Conservation (phyloP, 2,888 invertebrate species). For the Thereva nobilitata region DNA sequence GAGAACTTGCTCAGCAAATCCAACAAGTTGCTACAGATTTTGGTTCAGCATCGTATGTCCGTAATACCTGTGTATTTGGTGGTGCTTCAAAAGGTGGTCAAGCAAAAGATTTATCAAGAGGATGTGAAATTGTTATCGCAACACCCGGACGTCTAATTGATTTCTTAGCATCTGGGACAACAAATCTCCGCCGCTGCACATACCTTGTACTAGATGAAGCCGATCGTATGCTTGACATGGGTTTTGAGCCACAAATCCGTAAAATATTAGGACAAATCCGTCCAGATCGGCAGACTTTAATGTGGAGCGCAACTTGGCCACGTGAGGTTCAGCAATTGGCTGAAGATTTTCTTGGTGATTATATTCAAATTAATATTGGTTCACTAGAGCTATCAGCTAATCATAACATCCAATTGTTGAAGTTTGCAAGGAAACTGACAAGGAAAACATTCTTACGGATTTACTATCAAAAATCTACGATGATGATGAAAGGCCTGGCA, state of each 20-base stretch:
- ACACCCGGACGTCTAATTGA: conserved; percentile 92
- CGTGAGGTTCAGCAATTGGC: conserved; percentile 93
- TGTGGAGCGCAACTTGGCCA: conserved; percentile 99
- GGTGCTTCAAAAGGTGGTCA: conserved; percentile 84
- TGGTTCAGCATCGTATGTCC: conserved; percentile 76
- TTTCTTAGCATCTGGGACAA: conserved; percentile 78
- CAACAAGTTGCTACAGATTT: conserved; percentile 83
- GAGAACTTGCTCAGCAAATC: conserved; percentile 82
- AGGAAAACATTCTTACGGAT: conserved; percentile 64
- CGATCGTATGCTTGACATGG: conserved; percentile 98
- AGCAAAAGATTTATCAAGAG: conserved; percentile 74
- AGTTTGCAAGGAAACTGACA: conserved; percentile 77
- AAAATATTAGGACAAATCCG: conserved; percentile 93
- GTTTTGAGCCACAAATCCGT: conserved; percentile 95
- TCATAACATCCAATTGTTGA: conserved; percentile 86
- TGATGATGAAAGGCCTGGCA: conserved; percentile 77
- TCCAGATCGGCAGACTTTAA: conserved; percentile 93
- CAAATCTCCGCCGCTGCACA: conserved; percentile 78
- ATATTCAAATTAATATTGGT: conserved; percentile 89
- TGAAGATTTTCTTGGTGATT: conserved; percentile 88
- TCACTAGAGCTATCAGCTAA: conserved; percentile 84
- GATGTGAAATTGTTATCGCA: conserved; percentile 87
- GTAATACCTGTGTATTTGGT: conserved; percentile 87
- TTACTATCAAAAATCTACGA: conserved; percentile 73
- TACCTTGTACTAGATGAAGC: conserved; percentile 90